Base-by-base conservation (phyloP, 2,113 vertebrate genomes). In the Chionis minor region DNA sequence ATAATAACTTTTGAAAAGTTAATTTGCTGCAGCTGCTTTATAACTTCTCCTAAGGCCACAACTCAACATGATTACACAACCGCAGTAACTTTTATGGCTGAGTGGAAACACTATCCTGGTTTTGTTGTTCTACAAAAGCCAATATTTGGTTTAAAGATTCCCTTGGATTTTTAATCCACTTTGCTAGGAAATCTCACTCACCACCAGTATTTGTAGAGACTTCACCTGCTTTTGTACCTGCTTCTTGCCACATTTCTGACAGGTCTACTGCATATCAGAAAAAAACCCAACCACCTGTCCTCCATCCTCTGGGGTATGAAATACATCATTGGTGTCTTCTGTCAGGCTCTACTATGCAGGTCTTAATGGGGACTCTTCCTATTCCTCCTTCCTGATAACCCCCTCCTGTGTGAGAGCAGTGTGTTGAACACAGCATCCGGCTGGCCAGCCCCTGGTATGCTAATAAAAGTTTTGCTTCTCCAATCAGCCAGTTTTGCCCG, bases 1-100 rank as follows among this genome's bases (percentile, higher is more conserved):
- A 87, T 95, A 94, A 94, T 97, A 81, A 95, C 92, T 91, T 95
- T 88, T 95, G 96, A 95, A 88, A 94, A 96, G 81, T 94, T 96
- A 96, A 96, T 97, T 93, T 92, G 90, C 93, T 95, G 93, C 96
- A 97, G 94, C 96, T 97, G 95, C 95, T 92, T 91, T 87, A 81
- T 44, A 91, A 80, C 91, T 95, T 69, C 81, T 97, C 96, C 94
- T 95, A 90, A 97, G 95, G 95, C 94, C 97, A 92, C 91, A 96
- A 62, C 94, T 94, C 86, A 82, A 85, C 88, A 89, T 49, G 92
- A 94, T 97, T 97, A 95, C 95, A 97, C 95, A 97, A 97, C 95
- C 91, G 40, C 94, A 95, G 92, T 90, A 82, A 61, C 94, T 94
- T 97, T 92, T 73, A 80, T 94, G 96, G 95, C 92, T 80, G 56